Base-by-base conservation (phyloP, 2,113 vertebrate species). In the Ciconia maguari region DNA sequence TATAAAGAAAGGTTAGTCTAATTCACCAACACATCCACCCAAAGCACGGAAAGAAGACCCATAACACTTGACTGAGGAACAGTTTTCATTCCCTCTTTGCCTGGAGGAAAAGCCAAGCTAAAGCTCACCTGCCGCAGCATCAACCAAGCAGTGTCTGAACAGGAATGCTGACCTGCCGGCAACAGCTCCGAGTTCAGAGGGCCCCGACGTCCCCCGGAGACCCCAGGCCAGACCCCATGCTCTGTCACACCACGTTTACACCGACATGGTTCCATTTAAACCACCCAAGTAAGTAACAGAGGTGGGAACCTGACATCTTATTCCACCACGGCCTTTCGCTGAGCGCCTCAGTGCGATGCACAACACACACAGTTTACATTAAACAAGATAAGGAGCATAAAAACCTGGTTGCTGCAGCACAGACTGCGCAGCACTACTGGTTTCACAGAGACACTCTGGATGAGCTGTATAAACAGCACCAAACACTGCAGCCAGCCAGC, bases 391-490 rank as follows among this genome's bases (percentile, higher is more conserved):
- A 87, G 82, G 44, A 86, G 91, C 64, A 64, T 51, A 76, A 95
- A 92, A 87, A 20, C 57, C 92, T 18, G 51, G 61, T 16, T 89
- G 92, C 77, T 91, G 81, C 87, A 94, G 96, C 90, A 68, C 69
- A 38, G 75, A 57, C 57, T 64, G 90, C 26, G 16, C 38, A 61
- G 62, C 55, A 24, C 52, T 54, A 20, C 49, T 78, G 46, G 79
- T 95, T 98, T 97, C 94, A 93, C 30, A 94, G 79, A 93, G 94
- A 80, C 83, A 68, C 44, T 68, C 78, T 42, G 49, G 85, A 87
- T 96, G 93, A 68, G 95, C 94, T 95, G 93, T 97, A 96, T 58
- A 89, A 95, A 94, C 94, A 96, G 93, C 94, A 96, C 86, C 94
- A 83, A 95, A 71, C 72, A 58, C 76, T 70, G 92, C 93, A 97